These are phyloP conservation scores for Aphis craccivora DNA, from an alignment of 1,140 invertebrate species.

Conservation along the genomic window DNA sequence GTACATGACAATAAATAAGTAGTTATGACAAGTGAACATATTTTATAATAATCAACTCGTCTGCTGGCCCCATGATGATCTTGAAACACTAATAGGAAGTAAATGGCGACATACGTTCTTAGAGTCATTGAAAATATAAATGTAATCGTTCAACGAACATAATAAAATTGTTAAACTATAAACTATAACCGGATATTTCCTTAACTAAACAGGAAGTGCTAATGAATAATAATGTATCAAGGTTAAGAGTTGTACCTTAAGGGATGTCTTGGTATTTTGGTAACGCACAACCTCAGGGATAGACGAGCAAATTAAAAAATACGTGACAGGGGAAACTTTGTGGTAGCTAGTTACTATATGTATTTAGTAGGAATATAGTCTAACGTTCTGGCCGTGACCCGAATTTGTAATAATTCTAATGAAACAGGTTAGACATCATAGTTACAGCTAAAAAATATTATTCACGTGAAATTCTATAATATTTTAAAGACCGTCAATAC, in stretches of 20 bases:
- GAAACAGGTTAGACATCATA: slow-evolving; percentile 44
- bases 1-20: background rate
- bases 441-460: background rate
- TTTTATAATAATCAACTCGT: background rate
- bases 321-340: background rate
- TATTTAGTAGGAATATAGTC: background rate
- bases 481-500: background rate
- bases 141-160: slow-evolving; percentile 7
- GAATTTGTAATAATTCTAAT: slow-evolving; percentile 33
- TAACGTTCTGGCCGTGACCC: slow-evolving; percentile 32
- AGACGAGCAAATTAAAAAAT: background rate
- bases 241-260: background rate
- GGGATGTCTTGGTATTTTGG: background rate
- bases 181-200: slow-evolving; percentile 15
- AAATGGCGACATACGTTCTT: background rate
- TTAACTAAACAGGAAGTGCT: slow-evolving; percentile 38
- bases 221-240: slow-evolving; percentile 10
- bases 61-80: background rate
- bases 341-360: background rate
- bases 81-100: slow-evolving; percentile 55
- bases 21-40: background rate
- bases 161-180: background rate
- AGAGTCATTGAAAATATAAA: slow-evolving; percentile 47
- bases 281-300: background rate
- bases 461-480: background rate